Conservation (phyloP, 2,797 vertebrate species). For the Distichodus sexfasciatus region DNA sequence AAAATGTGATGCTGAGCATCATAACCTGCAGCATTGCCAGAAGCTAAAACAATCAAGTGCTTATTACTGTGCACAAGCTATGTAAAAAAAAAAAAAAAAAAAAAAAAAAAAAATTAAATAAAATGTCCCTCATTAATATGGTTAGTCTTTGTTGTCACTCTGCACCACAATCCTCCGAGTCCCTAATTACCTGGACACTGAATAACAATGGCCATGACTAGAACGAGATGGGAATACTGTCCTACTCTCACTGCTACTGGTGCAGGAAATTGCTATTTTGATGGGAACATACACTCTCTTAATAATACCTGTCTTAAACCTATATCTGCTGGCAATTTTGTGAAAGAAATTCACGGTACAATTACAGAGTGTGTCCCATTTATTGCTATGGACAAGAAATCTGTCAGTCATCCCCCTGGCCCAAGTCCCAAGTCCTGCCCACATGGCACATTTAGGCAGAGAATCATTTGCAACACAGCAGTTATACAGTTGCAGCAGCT, state of each 20-base stretch:
- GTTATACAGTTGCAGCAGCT: no score
- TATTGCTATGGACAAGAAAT: no score
- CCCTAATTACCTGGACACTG: constrained; percentile 42
- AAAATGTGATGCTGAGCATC: constrained; percentile 24
- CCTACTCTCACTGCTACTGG: neutral
- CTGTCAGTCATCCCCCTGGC: no score
- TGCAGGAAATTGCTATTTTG: constrained; percentile 7
- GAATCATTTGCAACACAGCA: no score
- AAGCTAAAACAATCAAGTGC: constrained; percentile 28
- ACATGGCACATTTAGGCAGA: no score
- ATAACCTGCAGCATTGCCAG: constrained; percentile 24
- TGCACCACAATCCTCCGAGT: constrained; percentile 26
- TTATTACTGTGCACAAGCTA: constrained; percentile 20
- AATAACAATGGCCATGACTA: constrained; percentile 1
- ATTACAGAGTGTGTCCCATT: no score
- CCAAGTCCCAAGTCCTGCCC: no score
- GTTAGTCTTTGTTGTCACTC: constrained; percentile 37
- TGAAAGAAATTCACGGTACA: no score
- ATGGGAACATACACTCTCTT: no score
- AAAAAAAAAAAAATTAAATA: constrained; percentile 37
- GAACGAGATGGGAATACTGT: neutral
- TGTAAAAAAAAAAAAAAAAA: neutral
- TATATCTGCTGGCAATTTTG: no score
- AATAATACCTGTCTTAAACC: no score
- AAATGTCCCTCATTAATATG: constrained; percentile 31